phyloP scores from a whole-genome alignment of 2,888 invertebrate genomes.

The Halocaridina rubra region DNA sequence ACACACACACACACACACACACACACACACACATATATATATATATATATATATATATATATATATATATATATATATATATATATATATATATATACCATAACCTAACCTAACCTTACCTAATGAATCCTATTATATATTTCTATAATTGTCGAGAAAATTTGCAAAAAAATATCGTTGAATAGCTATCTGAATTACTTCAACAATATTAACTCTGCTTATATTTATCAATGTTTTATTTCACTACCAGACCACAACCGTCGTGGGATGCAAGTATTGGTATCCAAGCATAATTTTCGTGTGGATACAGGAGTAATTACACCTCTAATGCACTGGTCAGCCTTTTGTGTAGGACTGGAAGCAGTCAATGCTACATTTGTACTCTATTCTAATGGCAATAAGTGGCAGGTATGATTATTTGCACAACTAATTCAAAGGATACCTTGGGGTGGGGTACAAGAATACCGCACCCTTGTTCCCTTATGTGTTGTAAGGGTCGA shows the following conservation, averaged over 20 bases:
- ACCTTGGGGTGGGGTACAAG: too few species aligned
- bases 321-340: constrained; percentile 54
- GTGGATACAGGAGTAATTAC: constrained; percentile 37
- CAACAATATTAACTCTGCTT: too few species aligned
- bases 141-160: too few species aligned
- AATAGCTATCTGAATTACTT: too few species aligned
- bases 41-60: neutral
- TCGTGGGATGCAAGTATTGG: constrained; percentile 44
- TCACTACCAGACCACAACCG: constrained; percentile 53
- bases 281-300: constrained; percentile 17
- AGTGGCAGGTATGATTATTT: constrained; percentile 30
- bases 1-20: neutral
- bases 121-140: too few species aligned
- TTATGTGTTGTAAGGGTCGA: too few species aligned
- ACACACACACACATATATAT: neutral
- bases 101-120: too few species aligned
- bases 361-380: neutral
- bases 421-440: too few species aligned
- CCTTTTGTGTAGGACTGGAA: constrained; percentile 48
- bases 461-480: too few species aligned
- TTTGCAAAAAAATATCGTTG: too few species aligned
- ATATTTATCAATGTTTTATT: too few species aligned
- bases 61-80: neutral
- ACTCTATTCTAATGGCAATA: constrained; percentile 44
- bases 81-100: too few species aligned